Base-by-base conservation (phyloP, 2,888 invertebrate species). In the Anoncus sp. region DNA sequence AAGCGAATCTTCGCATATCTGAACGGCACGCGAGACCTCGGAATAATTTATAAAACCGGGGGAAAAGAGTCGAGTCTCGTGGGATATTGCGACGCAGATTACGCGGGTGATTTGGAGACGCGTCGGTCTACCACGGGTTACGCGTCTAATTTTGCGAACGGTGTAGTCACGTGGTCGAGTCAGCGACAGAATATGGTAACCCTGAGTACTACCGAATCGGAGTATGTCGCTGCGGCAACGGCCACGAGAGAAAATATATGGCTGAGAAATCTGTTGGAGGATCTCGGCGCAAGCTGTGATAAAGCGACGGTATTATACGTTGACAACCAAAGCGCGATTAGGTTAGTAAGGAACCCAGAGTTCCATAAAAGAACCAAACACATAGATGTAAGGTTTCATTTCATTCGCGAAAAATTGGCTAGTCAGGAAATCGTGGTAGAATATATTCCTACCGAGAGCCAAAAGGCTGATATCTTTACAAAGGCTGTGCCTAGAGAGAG, bases 291-390 rank as follows among this genome's bases (percentile, higher is more conserved):
- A 18, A 24, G 14, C 7, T 63, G 63, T 51, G 53, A 65, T 10
- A 71, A 60, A 45, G 62, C 79, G 9, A 77, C 75, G 1, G 22
- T 47, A 35, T 49, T 83, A 18, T 75, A 20, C 27, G 75, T 81
- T 4, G 85, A 85, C 59, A 86, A 86, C 73, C 80, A 80, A 16
- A 83, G 82, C 49, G 81, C 82, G 9, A 81, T 86, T 10, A 59
- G 53, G 27, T 31, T 84, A 5, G 73, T 76, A 0, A 67, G 82
- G 35, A 83, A 84, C 47, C 82, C 80, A 2, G 81, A 81, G 40
- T 83, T 82, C 22, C 84, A 85, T 55, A 79, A 82, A 14, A 55
- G 83, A 3, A 75, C 83, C 3, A 87, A 86, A 53, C 85, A 85
- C 63, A 79, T 83, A 2, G 83, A 81, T 38, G 59, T 85, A 1